Base-by-base conservation (phyloP, 2,797 vertebrate species). In the Glossophaga mutica region DNA sequence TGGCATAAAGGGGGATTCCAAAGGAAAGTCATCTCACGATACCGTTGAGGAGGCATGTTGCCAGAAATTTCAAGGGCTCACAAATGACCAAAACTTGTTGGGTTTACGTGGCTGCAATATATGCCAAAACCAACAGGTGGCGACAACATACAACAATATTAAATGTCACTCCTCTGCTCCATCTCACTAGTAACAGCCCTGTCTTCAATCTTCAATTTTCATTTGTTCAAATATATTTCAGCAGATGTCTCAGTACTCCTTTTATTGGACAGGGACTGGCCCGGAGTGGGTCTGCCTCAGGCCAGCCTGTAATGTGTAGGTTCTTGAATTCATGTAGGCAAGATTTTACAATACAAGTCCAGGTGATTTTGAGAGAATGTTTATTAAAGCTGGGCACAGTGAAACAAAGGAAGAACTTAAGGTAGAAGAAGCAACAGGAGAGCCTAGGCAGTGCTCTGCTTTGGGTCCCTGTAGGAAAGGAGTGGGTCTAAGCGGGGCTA, bases 11-110 rank as follows among this genome's bases (percentile, higher is more conserved):
- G 15, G 12, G 29, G 78, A 73, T 78, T 86, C 37, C 18, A 92
- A 94, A 92, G 67, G 7, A 93, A 87, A 93, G 62, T 73, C 19
- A 70, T 82, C 76, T 92, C 57, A 95, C 90, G 50, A 76, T 65
- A 34, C 3, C 39, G 9, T 48, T 39, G 29, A 65, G 22, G 16
- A 62, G 22, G 16, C 65, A 22, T 55, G n/a, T 50, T 77, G 12
- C 34, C 50, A 11, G 77, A 86, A 92, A 73, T 67, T 29, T 8
- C 55, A 73, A 94, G 55, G 5, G 12, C 37, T 85, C 67, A 24
- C 5, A 68, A 84, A n/a, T 0, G 12, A 32, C 14, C 62, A 39
- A 48, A 74, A 14, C 16, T n/a, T 46, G 15, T 70, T 57, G 2
- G 0, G 14, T 34, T 87, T 29, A 62, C 11, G 8, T 78, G 46